phyloP scores from a whole-genome alignment of 2,797 vertebrate genomes.

The Todus mexicanus region DNA sequence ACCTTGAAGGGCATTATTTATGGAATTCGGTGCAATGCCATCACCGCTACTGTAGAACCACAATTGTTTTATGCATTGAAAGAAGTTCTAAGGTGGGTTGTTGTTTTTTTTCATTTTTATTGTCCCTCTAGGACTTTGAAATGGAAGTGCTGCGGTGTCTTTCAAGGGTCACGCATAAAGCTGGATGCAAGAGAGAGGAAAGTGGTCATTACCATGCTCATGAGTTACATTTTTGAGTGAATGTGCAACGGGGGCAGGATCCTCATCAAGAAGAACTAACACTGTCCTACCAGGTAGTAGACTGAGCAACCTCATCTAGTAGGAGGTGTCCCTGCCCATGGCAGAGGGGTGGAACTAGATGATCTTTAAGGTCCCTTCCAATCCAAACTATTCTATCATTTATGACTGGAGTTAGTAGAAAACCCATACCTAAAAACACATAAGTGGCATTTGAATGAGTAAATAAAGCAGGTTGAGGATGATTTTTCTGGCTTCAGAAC shows the following conservation, averaged over 20 bases:
- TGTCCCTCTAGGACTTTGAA: neutral
- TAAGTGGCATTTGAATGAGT: accelerated
- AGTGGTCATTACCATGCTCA: neutral
- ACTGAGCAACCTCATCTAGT: too few relatives aligned
- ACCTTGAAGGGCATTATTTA: conserved; percentile 2
- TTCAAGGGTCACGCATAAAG: neutral
- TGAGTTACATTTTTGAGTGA: neutral
- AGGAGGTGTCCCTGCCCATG: too few relatives aligned
- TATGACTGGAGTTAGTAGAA: neutral
- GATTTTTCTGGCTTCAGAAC: neutral
- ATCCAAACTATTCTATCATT: too few relatives aligned
- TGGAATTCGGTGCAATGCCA: neutral
- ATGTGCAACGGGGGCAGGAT: accelerated
- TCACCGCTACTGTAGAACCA: neutral
- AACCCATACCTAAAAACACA: neutral
- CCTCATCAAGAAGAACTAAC: neutral
- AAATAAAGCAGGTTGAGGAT: neutral
- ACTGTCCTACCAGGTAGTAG: neutral
- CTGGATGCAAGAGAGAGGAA: neutral
- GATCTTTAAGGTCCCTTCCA: too few relatives aligned
- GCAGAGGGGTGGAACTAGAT: too few relatives aligned
- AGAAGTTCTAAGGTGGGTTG: neutral
- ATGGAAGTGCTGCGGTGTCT: neutral
- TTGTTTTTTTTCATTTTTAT: neutral
- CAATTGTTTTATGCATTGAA: neutral